phyloP scores from a whole-genome alignment of 2,797 vertebrate genomes.

The Falco concolor region DNA sequence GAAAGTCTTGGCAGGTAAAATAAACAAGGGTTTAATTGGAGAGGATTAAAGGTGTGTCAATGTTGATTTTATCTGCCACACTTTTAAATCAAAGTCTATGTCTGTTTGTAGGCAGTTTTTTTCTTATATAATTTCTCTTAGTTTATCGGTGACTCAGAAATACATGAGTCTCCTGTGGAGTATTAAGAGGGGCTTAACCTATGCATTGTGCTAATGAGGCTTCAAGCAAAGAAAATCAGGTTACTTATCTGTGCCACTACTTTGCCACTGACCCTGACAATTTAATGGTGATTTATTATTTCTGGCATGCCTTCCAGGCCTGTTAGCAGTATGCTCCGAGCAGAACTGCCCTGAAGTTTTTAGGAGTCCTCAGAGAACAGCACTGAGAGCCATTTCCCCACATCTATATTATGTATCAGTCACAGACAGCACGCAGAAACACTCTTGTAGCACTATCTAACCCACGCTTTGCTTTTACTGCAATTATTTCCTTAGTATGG shows the following conservation, averaged over 20 bases:
- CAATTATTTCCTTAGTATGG: background rate
- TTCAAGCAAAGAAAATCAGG: constrained; percentile 36
- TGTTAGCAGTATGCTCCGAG: background rate
- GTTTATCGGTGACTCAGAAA: constrained; percentile 28
- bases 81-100: background rate
- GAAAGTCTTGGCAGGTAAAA: background rate
- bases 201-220: constrained; percentile 3
- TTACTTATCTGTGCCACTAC: constrained; percentile 8
- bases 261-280: constrained; percentile 2
- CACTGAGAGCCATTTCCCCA: constrained; percentile 1
- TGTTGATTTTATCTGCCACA: constrained; percentile 3
- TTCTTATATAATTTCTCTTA: background rate
- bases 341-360: constrained; percentile 25
- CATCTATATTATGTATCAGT: background rate
- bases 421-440: background rate
- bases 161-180: background rate
- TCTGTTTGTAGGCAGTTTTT: background rate
- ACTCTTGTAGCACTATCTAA: background rate
- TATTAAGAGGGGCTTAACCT: constrained; percentile 9
- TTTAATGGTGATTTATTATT: constrained; percentile 49
- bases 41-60: constrained; percentile 27
- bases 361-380: constrained; percentile 10
- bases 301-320: constrained; percentile 17
- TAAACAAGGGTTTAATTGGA: background rate
- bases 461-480: background rate